Base-by-base conservation (phyloP, 2,113 vertebrate genomes). In the Cacatua alba region DNA sequence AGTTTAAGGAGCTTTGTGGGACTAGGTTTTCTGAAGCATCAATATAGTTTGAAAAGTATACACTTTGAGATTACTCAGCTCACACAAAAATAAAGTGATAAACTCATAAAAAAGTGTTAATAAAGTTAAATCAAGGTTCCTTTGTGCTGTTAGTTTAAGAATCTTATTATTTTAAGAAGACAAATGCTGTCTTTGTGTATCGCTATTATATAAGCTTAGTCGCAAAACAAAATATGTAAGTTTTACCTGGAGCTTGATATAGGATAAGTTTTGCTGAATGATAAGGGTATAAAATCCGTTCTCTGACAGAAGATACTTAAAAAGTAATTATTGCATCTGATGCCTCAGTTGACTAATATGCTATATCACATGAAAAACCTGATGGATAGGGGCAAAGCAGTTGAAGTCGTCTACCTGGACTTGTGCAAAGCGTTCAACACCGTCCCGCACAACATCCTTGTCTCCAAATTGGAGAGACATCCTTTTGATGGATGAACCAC, bases 51-150 rank as follows among this genome's bases (percentile, higher is more conserved):
- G 46, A 62, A 88, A 74, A 69, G 3, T 8, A 21, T 48, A 39
- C 1, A 5, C 11, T 83, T 86, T 49, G 3, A 65, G 18, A 48
- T 23, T 69, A 64, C 0, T 7, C 51, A 69, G 5, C 0, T 72
- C 17, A 23, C 53, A 33, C 52, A 59, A 71, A 63, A 48, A 29
- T 29, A 15, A 70, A 52, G 2, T 44, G 0, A 35, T 33, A 41
- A 31, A 2, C n/a, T 70, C 9, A 13, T 74, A 76, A 33, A 2
- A 44, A 67, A 75, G 3, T 39, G 0, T 39, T 25, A 60, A 11
- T 33, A 46, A 51, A 13, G 21, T 37, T 60, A 60, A 46, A 68
- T 39, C 29, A 11, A 44, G 71, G 17, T 25, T 72, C 18, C 13
- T 84, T 67, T 71, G 13, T 84, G n/a, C 29, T 7, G 4, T 46